These are phyloP conservation scores for Heliothis peltigera DNA, from an alignment of 2,888 invertebrate genomes.

Conservation along the genomic window DNA sequence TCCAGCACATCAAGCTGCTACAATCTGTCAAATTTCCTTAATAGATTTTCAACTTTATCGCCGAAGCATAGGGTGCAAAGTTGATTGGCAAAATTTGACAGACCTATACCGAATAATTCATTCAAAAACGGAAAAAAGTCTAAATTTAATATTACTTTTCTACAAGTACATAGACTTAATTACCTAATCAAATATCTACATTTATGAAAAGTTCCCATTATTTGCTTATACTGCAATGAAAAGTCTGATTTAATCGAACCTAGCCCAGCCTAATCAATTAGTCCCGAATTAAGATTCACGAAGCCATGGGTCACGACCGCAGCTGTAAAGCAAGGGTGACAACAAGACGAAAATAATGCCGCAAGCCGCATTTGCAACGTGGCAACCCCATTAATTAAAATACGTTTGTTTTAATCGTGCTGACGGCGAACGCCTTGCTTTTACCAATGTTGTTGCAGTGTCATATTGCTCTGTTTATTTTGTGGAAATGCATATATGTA, in stretches of 20 bases:
- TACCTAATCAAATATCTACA: too few species aligned
- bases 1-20: too few species aligned
- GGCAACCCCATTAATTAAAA: slow-evolving; percentile 49
- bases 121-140: too few species aligned
- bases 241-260: neutral
- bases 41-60: too few species aligned
- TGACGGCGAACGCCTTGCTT: slow-evolving; percentile 12
- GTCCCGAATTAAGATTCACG: slow-evolving; percentile 18
- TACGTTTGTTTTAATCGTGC: slow-evolving; percentile 46
- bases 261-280: slow-evolving; percentile 8
- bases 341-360: slow-evolving; percentile 34
- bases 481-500: neutral
- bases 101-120: too few species aligned
- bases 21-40: too few species aligned
- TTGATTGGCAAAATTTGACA: too few species aligned
- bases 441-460: slow-evolving; percentile 9
- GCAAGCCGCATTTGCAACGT: slow-evolving; percentile 32
- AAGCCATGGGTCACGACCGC: slow-evolving; percentile 16
- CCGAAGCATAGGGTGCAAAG: too few species aligned
- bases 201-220: neutral
- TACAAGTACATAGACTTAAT: too few species aligned
- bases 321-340: slow-evolving; percentile 16
- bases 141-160: too few species aligned
- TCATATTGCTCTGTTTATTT: neutral
- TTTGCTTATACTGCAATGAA: neutral